These are phyloP conservation scores for Danaus melanippus DNA, from an alignment of 1,140 invertebrate genomes.

Conservation along the genomic window DNA sequence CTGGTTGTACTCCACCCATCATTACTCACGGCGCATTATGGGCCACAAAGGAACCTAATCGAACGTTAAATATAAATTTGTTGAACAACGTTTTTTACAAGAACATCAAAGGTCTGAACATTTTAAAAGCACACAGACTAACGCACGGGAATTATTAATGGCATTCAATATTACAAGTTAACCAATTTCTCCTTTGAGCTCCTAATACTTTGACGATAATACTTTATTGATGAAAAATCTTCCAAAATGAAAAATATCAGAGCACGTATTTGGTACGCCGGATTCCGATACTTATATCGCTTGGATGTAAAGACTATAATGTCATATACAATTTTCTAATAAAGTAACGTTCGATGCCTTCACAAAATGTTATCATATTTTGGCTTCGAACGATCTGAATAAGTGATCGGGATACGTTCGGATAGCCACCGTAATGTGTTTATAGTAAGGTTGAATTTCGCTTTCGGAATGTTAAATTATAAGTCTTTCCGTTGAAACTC, in stretches of 20 bases:
- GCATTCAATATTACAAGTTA: conserved; percentile 39
- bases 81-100: no score
- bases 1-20: no score
- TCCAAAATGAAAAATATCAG: conserved; percentile 16
- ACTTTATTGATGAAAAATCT: conserved; percentile 46
- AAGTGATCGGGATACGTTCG: background rate
- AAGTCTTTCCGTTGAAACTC: no score
- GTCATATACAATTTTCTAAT: conserved; percentile 24
- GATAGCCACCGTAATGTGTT: conserved; percentile 9
- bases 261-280: background rate
- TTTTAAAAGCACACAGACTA: no score
- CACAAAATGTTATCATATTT: conserved; percentile 54
- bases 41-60: no score
- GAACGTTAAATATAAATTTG: no score
- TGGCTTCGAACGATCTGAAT: conserved; percentile 8
- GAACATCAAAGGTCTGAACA: no score
- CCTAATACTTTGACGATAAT: conserved; percentile 60
- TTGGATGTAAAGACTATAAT: conserved; percentile 5
- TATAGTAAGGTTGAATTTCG: conserved; percentile 15
- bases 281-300: background rate
- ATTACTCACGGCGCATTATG: no score
- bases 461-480: conserved; percentile 2
- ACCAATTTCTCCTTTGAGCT: conserved; percentile 61
- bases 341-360: conserved; percentile 56
- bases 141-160: conserved; percentile 3